Evolutionary conservation across 2,888 invertebrate species (phyloP).

Genomic region (Coelogynopora nodosa): DNA sequence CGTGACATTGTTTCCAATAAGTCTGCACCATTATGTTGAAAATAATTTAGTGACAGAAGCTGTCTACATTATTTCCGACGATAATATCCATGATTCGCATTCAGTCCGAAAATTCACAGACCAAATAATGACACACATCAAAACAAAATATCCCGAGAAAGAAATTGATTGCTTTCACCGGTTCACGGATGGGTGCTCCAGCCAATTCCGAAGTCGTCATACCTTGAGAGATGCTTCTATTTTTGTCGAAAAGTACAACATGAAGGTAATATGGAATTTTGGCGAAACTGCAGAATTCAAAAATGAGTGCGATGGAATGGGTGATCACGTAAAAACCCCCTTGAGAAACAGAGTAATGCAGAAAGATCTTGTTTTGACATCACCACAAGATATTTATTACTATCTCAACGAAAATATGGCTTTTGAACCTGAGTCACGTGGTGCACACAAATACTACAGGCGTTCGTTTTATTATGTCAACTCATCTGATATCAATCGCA

Average conservation of each 20-base stretch:
- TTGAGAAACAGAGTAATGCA: background rate
- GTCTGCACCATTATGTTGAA: no score
- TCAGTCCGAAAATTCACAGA: background rate
- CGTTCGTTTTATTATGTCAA: background rate
- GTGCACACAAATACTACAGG: background rate
- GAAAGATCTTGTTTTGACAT: background rate
- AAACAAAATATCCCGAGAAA: conserved; percentile 9
- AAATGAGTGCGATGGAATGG: background rate
- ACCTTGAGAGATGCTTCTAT: background rate
- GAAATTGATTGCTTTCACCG: background rate
- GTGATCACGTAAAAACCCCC: background rate
- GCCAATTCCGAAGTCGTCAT: background rate
- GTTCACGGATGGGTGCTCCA: background rate
- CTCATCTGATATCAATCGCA: background rate
- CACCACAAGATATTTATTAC: background rate
- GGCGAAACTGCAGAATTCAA: background rate
- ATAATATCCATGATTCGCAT: background rate
- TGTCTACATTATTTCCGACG: background rate
- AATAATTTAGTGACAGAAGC: no score
- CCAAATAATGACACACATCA: background rate
- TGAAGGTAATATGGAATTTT: background rate
- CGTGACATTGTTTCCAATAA: no score
- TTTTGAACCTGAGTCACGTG: background rate
- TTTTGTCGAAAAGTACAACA: background rate
- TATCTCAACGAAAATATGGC: background rate